Evolutionary conservation across 2,888 invertebrate species (phyloP).

Genomic region (Volucella inflata): DNA sequence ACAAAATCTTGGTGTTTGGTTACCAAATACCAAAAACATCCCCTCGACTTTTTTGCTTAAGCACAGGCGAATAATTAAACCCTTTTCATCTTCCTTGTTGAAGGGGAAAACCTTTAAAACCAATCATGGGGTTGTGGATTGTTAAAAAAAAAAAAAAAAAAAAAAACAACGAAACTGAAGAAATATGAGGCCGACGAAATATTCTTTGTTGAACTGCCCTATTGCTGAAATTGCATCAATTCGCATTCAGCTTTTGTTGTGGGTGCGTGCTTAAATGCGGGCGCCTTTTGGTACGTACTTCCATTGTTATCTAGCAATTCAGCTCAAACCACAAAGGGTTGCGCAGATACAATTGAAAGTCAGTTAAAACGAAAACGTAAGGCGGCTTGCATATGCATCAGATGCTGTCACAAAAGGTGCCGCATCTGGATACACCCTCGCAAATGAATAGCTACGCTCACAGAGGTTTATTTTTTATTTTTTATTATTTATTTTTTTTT

Average conservation of each 20-base stretch:
- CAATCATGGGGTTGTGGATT: slow-evolving; percentile 33
- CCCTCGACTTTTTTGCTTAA: slow-evolving; percentile 22
- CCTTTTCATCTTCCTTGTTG: slow-evolving; percentile 18
- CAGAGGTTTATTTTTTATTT: slow-evolving; percentile 40
- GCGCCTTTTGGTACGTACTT: slow-evolving; percentile 24
- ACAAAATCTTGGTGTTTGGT: slow-evolving; percentile 50
- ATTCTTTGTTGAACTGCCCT: slow-evolving; percentile 20
- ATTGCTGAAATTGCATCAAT: slow-evolving; percentile 65
- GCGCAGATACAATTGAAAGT: slow-evolving; percentile 44
- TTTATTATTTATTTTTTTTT: slow-evolving; percentile 44
- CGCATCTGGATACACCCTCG: slow-evolving; percentile 71
- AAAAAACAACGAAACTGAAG: background rate
- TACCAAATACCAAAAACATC: slow-evolving; percentile 52
- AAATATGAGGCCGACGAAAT: background rate
- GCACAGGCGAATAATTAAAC: slow-evolving; percentile 61
- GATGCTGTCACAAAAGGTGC: slow-evolving; percentile 61
- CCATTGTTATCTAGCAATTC: slow-evolving; percentile 16
- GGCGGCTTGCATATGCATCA: slow-evolving; percentile 64
- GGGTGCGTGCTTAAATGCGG: slow-evolving; percentile 67
- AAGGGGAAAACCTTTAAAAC: slow-evolving; percentile 23
- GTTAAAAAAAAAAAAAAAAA: slow-evolving; percentile 10
- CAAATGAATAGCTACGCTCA: slow-evolving; percentile 60
- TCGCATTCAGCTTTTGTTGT: slow-evolving; percentile 63
- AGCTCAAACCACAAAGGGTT: slow-evolving; percentile 63
- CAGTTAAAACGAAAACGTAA: slow-evolving; percentile 34